Evolutionary conservation across 2,888 invertebrate species (phyloP).

Genomic region (Drosophila quinaria): DNA sequence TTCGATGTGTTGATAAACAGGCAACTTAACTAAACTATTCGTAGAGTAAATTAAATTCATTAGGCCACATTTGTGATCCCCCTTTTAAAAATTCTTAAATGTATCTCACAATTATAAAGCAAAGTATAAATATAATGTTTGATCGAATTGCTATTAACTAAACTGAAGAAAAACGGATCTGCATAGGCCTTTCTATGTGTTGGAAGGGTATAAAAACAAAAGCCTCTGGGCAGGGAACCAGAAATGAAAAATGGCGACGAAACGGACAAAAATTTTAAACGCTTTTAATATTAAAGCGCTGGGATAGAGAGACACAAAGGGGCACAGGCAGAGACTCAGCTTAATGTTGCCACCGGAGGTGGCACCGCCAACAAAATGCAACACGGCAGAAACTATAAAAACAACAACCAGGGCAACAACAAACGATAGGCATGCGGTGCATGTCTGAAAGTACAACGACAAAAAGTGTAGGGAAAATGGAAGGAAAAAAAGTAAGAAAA

Average conservation of each 20-base stretch:
- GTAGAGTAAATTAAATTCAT: too few species aligned
- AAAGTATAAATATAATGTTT: too few species aligned
- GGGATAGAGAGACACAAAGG: slow-evolving; percentile 48
- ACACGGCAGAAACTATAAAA: slow-evolving; percentile 56
- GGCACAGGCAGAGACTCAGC: slow-evolving; percentile 11
- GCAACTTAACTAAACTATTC: too few species aligned
- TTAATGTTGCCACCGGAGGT: slow-evolving; percentile 24
- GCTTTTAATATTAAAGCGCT: slow-evolving; percentile 80
- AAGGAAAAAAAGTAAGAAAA: slow-evolving; percentile 6
- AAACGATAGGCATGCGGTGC: slow-evolving; percentile 53
- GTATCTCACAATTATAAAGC: too few species aligned
- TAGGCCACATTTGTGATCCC: too few species aligned
- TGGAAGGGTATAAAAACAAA: slow-evolving; percentile 41
- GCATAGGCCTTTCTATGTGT: background rate
- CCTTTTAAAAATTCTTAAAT: too few species aligned
- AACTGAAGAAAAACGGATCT: background rate
- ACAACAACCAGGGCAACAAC: slow-evolving; percentile 33
- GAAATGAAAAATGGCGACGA: slow-evolving; percentile 66
- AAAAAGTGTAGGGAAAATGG: slow-evolving; percentile 10
- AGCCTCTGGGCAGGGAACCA: slow-evolving; percentile 15
- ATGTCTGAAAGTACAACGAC: slow-evolving; percentile 47
- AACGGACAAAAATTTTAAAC: slow-evolving; percentile 69
- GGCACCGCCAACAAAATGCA: slow-evolving; percentile 61
- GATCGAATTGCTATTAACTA: background rate
- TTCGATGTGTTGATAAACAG: too few species aligned